Conservation (phyloP, 2,888 invertebrate species). For the Epistrophella euchroma region DNA sequence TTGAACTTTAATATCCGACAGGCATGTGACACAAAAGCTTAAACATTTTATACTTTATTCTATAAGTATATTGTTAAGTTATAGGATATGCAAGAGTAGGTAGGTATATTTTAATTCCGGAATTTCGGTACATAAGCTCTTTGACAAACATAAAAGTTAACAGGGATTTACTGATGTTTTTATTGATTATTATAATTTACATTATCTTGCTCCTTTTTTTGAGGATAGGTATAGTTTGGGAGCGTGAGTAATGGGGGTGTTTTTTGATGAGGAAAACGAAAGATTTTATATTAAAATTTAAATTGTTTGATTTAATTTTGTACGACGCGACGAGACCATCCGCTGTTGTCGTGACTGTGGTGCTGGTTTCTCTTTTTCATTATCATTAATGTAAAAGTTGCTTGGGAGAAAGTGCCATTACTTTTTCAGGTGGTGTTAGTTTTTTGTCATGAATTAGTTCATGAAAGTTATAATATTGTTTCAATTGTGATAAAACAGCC, state of each 20-base stretch:
- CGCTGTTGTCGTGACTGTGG: no score
- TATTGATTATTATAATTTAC: neutral
- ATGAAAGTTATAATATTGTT: no score
- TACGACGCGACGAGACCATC: neutral
- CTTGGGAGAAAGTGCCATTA: neutral
- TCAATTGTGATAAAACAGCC: no score
- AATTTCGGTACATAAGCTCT: neutral
- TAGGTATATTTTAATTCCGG: neutral
- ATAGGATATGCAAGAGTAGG: neutral
- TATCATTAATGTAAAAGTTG: neutral
- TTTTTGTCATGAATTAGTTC: no score
- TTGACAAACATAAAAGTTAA: constrained; percentile 31
- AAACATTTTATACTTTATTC: neutral
- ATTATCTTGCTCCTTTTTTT: neutral
- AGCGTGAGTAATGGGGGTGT: no score
- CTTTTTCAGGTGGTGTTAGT: neutral
- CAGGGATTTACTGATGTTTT: constrained; percentile 29
- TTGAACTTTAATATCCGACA: constrained; percentile 31
- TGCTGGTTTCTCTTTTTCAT: neutral
- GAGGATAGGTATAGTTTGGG: neutral
- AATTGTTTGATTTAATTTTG: constrained; percentile 4
- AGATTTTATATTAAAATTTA: constrained; percentile 13
- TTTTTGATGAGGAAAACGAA: neutral
- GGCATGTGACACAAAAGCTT: constrained; percentile 26
- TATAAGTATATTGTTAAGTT: neutral